Conservation (phyloP, 1,140 invertebrate genomes). For the Magallana gigas region DNA sequence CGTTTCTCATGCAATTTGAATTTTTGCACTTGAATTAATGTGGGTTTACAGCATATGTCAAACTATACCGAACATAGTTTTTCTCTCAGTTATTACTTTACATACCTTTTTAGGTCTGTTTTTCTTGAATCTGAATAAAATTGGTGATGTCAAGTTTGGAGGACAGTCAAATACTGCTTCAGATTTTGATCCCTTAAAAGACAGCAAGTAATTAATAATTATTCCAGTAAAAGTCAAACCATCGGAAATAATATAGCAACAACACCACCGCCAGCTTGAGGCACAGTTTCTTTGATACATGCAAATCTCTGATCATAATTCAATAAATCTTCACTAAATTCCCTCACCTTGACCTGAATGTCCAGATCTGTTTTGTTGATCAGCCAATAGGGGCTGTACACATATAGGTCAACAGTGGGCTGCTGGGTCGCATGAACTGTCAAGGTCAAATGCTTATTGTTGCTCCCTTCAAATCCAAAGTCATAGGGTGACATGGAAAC, state of each 20-base stretch:
- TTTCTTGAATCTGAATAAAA: slow-evolving; percentile 86
- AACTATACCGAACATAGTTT: not conserved
- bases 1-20: too few relatives aligned
- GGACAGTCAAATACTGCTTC: slow-evolving; percentile 85
- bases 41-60: too few relatives aligned
- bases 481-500: slow-evolving; percentile 83
- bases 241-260: too few relatives aligned
- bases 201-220: too few relatives aligned
- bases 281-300: too few relatives aligned
- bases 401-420: slow-evolving; percentile 82
- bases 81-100: not conserved
- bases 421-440: slow-evolving; percentile 81
- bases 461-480: slow-evolving; percentile 84
- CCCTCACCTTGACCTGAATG: slow-evolving; percentile 85
- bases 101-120: slow-evolving; percentile 82
- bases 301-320: too few relatives aligned
- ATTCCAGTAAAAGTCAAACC: too few relatives aligned
- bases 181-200: slow-evolving; percentile 84
- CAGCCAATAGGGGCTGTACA: slow-evolving; percentile 78
- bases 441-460: slow-evolving; percentile 84
- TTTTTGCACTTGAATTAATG: too few relatives aligned
- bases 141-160: slow-evolving; percentile 82
- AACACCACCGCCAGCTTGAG: too few relatives aligned
- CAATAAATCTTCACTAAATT: not conserved
- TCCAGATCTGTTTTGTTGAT: slow-evolving; percentile 77